phyloP scores from a whole-genome alignment of 2,113 vertebrate genomes.

The Gorsachius goisagi region DNA sequence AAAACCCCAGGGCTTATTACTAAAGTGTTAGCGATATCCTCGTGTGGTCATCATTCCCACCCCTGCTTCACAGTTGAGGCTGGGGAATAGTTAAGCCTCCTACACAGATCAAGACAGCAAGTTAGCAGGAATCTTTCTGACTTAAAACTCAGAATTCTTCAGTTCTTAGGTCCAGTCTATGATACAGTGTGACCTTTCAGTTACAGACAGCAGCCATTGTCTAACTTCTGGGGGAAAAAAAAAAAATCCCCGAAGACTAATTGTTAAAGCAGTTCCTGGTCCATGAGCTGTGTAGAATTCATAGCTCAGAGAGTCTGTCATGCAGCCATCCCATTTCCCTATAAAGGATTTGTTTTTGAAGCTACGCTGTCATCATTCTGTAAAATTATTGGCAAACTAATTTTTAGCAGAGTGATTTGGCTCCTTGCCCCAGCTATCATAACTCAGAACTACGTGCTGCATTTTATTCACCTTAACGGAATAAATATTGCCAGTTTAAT shows the following conservation, averaged over 20 bases:
- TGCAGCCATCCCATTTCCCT: slow-evolving; percentile 72
- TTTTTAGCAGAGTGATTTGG: slow-evolving; percentile 70
- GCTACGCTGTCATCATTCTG: slow-evolving; percentile 69
- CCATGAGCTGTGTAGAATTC: slow-evolving; percentile 70
- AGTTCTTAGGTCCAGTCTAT: slow-evolving; percentile 7
- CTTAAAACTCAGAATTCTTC: not conserved
- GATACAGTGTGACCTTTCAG: slow-evolving; percentile 31
- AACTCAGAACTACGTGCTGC: slow-evolving; percentile 54
- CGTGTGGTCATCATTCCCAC: not conserved
- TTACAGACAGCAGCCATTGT: slow-evolving; percentile 40
- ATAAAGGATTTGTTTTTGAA: slow-evolving; percentile 75
- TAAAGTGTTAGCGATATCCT: not conserved
- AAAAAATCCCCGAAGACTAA: slow-evolving; percentile 64
- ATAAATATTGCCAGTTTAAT: slow-evolving; percentile 71
- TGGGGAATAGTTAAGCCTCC: not conserved
- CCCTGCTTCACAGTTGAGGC: not conserved
- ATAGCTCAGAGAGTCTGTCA: slow-evolving; percentile 71
- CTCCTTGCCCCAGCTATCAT: slow-evolving; percentile 53
- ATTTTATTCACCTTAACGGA: slow-evolving; percentile 71
- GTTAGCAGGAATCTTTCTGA: not conserved
- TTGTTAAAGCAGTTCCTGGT: slow-evolving; percentile 67
- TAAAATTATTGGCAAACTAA: slow-evolving; percentile 80
- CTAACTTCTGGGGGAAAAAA: slow-evolving; percentile 51
- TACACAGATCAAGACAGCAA: not conserved
- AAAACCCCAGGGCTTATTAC: not conserved